Evolutionary conservation across 2,113 vertebrate genomes (phyloP).

Genomic region (Salvator merianae): DNA sequence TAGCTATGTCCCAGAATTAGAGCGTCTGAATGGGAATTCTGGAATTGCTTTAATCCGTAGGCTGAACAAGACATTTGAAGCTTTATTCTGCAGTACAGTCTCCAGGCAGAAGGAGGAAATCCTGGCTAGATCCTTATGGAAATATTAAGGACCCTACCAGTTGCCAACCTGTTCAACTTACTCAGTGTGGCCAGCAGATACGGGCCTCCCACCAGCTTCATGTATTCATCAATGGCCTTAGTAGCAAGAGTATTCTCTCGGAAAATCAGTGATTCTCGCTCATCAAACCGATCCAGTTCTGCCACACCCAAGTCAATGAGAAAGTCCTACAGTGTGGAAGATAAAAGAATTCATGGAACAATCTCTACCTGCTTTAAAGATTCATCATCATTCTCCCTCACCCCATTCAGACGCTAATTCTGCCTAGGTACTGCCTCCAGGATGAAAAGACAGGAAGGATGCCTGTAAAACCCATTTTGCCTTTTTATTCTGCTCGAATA

Average conservation of each 20-base stretch:
- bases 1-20: too few relatives aligned
- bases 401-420: not conserved
- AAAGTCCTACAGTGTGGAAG: slow-evolving; percentile 78
- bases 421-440: too few relatives aligned
- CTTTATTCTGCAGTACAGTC: not conserved
- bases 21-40: too few relatives aligned
- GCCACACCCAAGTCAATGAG: slow-evolving; percentile 86
- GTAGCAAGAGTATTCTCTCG: slow-evolving; percentile 94
- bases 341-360: not conserved
- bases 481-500: too few relatives aligned
- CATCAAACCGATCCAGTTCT: slow-evolving; percentile 87
- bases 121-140: not conserved
- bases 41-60: too few relatives aligned
- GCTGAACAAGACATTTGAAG: not conserved
- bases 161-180: slow-evolving; percentile 54
- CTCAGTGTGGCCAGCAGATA: slow-evolving; percentile 92
- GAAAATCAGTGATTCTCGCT: slow-evolving; percentile 90
- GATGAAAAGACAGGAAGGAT: too few relatives aligned
- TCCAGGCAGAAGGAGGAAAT: too few relatives aligned
- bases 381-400: too few relatives aligned
- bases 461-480: too few relatives aligned
- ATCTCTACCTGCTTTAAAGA: not conserved
- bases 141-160: fast-evolving
- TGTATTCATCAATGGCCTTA: slow-evolving; percentile 96
- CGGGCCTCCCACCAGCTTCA: slow-evolving; percentile 94